Percentiles rank a stretch among this genome's conserved stretches.
Evolutionary conservation across 2,797 vertebrate species (phyloP).

Genomic region (Nannoperca obscura): DNA sequence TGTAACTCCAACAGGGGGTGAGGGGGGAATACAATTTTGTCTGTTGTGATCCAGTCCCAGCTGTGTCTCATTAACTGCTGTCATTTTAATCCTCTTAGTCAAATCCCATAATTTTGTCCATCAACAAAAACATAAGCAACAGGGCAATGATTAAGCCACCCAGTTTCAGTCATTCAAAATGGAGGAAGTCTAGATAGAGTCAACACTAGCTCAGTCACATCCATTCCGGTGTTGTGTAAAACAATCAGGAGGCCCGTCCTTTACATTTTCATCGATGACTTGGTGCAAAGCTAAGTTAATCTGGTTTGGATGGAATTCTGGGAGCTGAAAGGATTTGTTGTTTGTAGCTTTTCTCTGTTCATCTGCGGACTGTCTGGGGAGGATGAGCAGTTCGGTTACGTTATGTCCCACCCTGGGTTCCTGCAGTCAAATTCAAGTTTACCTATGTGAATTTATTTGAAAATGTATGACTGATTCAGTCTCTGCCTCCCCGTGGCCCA

Average conservation of each 20-base stretch:
- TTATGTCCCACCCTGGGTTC: conserved; percentile 54
- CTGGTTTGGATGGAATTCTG: conserved; percentile 66
- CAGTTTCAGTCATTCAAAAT: conserved; percentile 42
- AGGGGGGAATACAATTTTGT: conserved; percentile 58
- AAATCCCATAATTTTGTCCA: conserved; percentile 85
- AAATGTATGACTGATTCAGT: conserved; percentile 72
- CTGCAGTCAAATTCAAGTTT: conserved; percentile 66
- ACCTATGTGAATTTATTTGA: conserved; percentile 72
- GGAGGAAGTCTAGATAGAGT: conserved; percentile 50
- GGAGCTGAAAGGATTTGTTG: conserved; percentile 68
- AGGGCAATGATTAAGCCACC: conserved; percentile 61
- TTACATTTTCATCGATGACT: conserved; percentile 57
- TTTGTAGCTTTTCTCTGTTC: conserved; percentile 54
- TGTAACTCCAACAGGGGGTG: conserved; percentile 38
- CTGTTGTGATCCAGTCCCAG: conserved; percentile 81
- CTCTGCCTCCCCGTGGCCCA: conserved; percentile 63
- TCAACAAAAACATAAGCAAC: conserved; percentile 82
- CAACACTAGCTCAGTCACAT: conserved; percentile 29
- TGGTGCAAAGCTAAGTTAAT: conserved; percentile 67
- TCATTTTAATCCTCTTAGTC: conserved; percentile 86
- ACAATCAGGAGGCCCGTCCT: conserved; percentile 48
- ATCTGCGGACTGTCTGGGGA: conserved; percentile 48
- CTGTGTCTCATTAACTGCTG: conserved; percentile 85
- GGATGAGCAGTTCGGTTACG: conserved; percentile 51
- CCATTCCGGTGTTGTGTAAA: conserved; percentile 61